Conservation (phyloP, 2,888 invertebrate genomes). For the Drosophila tanythrix region DNA sequence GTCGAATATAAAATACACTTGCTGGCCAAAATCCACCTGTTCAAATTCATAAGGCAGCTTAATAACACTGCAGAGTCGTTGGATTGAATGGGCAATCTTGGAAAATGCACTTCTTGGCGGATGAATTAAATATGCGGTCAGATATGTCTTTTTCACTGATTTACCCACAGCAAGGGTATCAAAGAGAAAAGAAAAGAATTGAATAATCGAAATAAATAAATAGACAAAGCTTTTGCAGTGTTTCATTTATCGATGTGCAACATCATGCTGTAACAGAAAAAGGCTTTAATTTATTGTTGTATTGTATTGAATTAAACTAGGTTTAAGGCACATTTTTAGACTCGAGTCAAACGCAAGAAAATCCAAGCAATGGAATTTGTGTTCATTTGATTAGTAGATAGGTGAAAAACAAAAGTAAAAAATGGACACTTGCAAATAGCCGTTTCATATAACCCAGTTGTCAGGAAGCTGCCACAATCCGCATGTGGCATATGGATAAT, state of each 20-base stretch:
- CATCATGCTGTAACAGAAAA: background rate
- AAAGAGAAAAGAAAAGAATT: background rate
- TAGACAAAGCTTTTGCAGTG: background rate
- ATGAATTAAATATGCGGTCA: background rate
- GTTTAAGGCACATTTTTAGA: background rate
- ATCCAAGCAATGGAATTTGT: slow-evolving; percentile 2
- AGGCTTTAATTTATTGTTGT: background rate
- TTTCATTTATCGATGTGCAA: background rate
- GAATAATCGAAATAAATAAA: background rate
- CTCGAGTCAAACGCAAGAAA: background rate
- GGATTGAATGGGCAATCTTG: too few relatives aligned
- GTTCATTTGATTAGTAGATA: slow-evolving; percentile 15
- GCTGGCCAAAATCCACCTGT: background rate
- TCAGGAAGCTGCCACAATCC: background rate
- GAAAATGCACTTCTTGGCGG: background rate
- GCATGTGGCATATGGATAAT: slow-evolving; percentile 38
- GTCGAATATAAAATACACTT: slow-evolving; percentile 1
- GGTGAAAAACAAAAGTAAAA: background rate
- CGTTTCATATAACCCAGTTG: slow-evolving; percentile 16
- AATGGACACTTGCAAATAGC: slow-evolving; percentile 37
- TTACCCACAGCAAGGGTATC: background rate
- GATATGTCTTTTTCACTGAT: background rate
- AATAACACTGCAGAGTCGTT: background rate
- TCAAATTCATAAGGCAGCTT: background rate
- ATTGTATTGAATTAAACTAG: background rate